phyloP scores from a whole-genome alignment of 2,888 invertebrate species.

The Polia nebulosa region DNA sequence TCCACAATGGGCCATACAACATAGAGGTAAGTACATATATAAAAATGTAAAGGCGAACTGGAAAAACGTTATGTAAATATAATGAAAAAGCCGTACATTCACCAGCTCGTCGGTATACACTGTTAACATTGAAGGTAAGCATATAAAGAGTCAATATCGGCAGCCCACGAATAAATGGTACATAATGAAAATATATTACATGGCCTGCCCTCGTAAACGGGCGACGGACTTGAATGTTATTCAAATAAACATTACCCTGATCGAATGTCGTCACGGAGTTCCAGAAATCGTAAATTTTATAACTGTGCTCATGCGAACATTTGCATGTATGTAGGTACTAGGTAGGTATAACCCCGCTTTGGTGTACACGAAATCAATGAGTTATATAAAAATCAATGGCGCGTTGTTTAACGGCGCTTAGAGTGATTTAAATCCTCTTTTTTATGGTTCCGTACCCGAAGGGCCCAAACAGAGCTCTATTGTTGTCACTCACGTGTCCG shows the following conservation, averaged over 20 bases:
- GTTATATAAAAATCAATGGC: constrained; percentile 57
- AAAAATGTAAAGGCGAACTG: constrained; percentile 59
- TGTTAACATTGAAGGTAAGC: constrained; percentile 84
- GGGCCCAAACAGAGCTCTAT: too few species aligned
- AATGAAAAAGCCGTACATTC: constrained; percentile 78
- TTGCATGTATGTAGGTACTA: constrained; percentile 58
- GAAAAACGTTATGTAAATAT: constrained; percentile 79
- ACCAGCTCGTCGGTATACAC: constrained; percentile 74
- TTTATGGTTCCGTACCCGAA: neutral
- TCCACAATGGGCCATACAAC: constrained; percentile 35
- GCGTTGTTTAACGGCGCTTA: constrained; percentile 48
- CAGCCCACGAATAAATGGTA: constrained; percentile 84
- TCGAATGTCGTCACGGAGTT: constrained; percentile 81
- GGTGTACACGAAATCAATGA: constrained; percentile 58
- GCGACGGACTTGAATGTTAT: constrained; percentile 81
- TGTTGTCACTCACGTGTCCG: too few species aligned
- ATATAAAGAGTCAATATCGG: constrained; percentile 84
- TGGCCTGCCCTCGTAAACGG: constrained; percentile 82
- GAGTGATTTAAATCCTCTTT: constrained; percentile 44
- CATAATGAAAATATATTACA: constrained; percentile 88
- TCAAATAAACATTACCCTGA: constrained; percentile 85
- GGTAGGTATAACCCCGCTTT: constrained; percentile 46
- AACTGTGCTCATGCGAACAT: constrained; percentile 74
- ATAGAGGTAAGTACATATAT: constrained; percentile 48
- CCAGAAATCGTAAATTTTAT: constrained; percentile 84